Conservation (phyloP, 2,797 vertebrate genomes). For the Anguilla pacifica region DNA sequence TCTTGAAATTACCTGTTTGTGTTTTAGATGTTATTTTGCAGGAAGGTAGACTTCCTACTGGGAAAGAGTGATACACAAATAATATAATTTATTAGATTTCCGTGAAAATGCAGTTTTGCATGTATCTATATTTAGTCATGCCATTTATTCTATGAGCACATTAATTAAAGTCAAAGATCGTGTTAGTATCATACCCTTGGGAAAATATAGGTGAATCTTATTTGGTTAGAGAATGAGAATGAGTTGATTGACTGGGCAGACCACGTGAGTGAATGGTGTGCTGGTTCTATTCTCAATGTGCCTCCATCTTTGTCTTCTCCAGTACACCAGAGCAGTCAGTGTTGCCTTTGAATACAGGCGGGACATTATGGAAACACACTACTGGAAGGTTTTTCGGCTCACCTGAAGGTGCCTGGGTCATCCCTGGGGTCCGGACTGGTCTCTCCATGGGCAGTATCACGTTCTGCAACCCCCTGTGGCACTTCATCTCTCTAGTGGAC, state of each 20-base stretch:
- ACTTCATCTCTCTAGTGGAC: conserved; percentile 9
- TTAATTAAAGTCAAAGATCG: background rate
- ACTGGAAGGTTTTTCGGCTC: background rate
- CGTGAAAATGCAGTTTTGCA: background rate
- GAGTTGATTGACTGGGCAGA: background rate
- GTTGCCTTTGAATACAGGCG: background rate
- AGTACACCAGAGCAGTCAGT: background rate
- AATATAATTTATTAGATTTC: background rate
- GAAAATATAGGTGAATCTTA: background rate
- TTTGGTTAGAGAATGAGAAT: background rate
- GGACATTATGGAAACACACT: background rate
- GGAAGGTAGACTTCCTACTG: background rate
- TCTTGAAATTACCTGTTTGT: background rate
- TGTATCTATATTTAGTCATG: background rate
- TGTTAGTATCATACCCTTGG: background rate
- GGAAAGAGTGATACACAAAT: background rate
- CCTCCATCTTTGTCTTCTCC: background rate
- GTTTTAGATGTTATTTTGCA: background rate
- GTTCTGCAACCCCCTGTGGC: background rate
- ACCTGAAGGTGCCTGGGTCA: background rate
- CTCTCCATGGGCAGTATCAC: background rate
- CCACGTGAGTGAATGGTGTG: background rate
- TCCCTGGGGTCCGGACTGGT: background rate
- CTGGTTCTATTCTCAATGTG: background rate
- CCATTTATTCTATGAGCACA: background rate